Base-by-base conservation (phyloP, 2,888 invertebrate genomes). In the Prosapia bicincta region DNA sequence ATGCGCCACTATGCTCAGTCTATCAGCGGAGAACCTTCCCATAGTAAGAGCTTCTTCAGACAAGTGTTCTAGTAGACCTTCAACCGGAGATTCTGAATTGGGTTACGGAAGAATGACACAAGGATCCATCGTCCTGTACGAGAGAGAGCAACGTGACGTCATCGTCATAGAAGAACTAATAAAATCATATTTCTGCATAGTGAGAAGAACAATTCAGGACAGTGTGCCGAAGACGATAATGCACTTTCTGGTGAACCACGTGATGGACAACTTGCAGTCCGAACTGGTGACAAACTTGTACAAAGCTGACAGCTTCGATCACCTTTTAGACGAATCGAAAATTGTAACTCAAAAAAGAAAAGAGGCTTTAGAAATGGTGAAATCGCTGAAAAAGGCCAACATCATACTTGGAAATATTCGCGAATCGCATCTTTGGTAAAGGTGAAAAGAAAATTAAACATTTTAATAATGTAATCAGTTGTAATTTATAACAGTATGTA, bases 171-270 rank as follows among this genome's bases (percentile, higher is more conserved):
- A 90, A 81, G 84, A 87, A 13, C 84, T 91, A 69, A 90, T 90
- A 80, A 86, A 86, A 78, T 87, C 88, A 0, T 90, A 91, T 82
- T 91, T 90, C 83, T 83, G 87, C 79, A 90, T 90, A 78, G 88
- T 90, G 0, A 85, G 89, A 9, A 90, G 90, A 82, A 88, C 87
- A 78, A 89, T 91, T 79, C 90, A 90, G 83, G 90, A 91, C 81
- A 85, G 86, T 72, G 88, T 91, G 30, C 90, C 90, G 1, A 91
- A 91, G 83, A 88, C 90, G 9, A 88, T 91, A 77, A 90, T 90
- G 90, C 88, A 90, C 82, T 89, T 89, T 83, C 83, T 91, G 74
- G 90, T 90, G 70, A 91, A 91, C 82, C 86, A 85, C 82, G 88
- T 89, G 13, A 88, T 89, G 82, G 88, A 90, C 82, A 89, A 90